Base-by-base conservation (phyloP, 2,888 invertebrate species). In the Cheilosia grossa region DNA sequence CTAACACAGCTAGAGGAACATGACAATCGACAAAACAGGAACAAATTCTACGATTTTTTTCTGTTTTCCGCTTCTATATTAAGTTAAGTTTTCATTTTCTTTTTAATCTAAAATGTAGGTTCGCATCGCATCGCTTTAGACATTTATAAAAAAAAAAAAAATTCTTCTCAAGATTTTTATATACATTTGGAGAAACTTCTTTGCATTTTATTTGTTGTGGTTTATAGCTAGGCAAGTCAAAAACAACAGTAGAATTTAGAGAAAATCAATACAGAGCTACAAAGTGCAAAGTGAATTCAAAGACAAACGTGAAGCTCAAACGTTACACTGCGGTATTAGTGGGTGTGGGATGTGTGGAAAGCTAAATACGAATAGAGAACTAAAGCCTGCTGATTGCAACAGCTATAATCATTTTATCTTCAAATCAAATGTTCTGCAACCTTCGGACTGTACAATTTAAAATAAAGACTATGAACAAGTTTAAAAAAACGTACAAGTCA, bases 21-120 rank as follows among this genome's bases (percentile, higher is more conserved):
- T 92, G 91, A 92, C 92, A 92, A 91, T 91, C 91, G 91, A 92
- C 92, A 92, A 91, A 92, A 91, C 92, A 92, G 91, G 91, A 91
- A 91, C 91, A 90, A 37, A 91, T 90, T 91, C 91, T 91, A 91
- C 90, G 89, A 88, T 80, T 79, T 87, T 85, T 87, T 85, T 77
- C 42, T 64, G 30, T 86, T 82, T 79, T 66, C 75, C 69, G 67
- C 87, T 85, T 87, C 70, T 87, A 86, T 33, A 21, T 72, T 88
- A 69, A 78, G 33, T 30, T 85, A 87, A 69, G 37, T 79, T 80
- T 72, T 79, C 5, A 49, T 47, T 19, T 42, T 9, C 13, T 27
- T 33, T 6, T 44, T 56, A 27, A 56, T 44, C 33, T 47, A 27
- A 54, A 61, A 53, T 37, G 44, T 44, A 49, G 13, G 2, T 58